A percentile compares a stretch with the other conserved stretches of the same genome.
These are phyloP conservation scores for Lagria hirta DNA, from an alignment of 2,888 invertebrate species.

Conservation along the genomic window DNA sequence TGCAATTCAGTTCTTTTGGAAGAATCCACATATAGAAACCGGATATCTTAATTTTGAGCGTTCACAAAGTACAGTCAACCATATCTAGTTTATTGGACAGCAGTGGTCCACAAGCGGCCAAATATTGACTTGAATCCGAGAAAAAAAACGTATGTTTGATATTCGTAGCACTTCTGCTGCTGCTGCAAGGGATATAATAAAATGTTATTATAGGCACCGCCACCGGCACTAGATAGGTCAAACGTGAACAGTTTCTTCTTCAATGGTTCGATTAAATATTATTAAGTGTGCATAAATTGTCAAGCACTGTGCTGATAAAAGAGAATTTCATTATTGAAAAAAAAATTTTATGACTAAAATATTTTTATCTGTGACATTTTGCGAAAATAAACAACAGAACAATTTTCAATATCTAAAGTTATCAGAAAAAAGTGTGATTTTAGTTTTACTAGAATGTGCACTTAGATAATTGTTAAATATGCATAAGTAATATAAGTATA, in stretches of 20 bases:
- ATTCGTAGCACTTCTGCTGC: constrained; percentile 35
- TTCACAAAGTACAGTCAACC: constrained; percentile 14
- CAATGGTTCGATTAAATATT: constrained; percentile 27
- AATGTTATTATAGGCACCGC: constrained; percentile 35
- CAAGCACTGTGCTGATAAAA: constrained; percentile 12
- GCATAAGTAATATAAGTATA: no score
- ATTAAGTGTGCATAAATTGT: constrained; percentile 24
- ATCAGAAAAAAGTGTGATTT: no score
- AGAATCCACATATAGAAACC: constrained; percentile 7
- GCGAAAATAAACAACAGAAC: no score
- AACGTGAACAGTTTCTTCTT: constrained; percentile 28
- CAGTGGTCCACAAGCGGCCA: constrained; percentile 32
- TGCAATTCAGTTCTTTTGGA: no score
- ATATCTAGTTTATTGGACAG: constrained; percentile 34
- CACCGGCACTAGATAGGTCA: constrained; percentile 30
- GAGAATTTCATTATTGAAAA: constrained; percentile 19
- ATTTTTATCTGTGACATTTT: no score
- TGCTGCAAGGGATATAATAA: constrained; percentile 36
- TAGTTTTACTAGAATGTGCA: no score
- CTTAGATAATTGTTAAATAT: no score
- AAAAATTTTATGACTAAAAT: constrained; percentile 7
- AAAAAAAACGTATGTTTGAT: constrained; percentile 38
- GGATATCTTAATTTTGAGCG: constrained; percentile 28
- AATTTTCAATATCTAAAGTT: no score
- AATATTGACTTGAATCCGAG: constrained; percentile 34